Evolutionary conservation across 2,797 vertebrate genomes (phyloP), one percentile per base, ranked within the genome.

Genomic region (Xerus rutilus): DNA sequence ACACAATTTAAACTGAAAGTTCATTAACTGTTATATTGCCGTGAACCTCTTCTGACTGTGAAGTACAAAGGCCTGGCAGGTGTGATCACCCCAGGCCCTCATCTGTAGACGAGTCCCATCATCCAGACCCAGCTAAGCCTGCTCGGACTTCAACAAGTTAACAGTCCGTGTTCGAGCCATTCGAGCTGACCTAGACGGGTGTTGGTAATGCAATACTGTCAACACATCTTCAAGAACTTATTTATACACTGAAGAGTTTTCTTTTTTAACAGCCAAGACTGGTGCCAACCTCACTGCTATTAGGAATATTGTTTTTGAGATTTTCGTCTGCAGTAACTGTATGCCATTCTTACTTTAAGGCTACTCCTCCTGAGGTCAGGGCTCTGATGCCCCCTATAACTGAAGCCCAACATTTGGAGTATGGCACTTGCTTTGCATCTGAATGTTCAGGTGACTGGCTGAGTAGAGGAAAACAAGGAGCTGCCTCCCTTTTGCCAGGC

Each of bases 1-100:
- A 99, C 99, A 99, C 99, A 98, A 99, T 99, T 99, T 99, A 99
- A 99, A 99, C 99, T 98, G 99, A 99, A 99, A 99, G 99, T 99
- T 98, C 98, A 97, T 98, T 98, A 98, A 98, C 98, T 98, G 98
- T 98, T 99, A 99, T 98, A 99, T 99, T 99, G 99, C 99, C 98
- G 88, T 98, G 98, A 98, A 98, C 98, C 98, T 99, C 98, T 98
- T 97, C 93, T 89, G 97, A 97, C 98, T 95, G 98, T 67, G 15
- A 59, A n/a, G 79, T 59, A 39, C 78, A 57, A 76, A 98, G 69
- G 17, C 84, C 15, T 28, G 32, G 54, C 6, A 54, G 79, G 79
- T 84, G 98, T 87, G 98, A 98, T 98, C 98, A 96, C 98, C 98
- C 64, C 95, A 98, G 98, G 98, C 99, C 98, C 98, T 98, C 98